Conservation (phyloP, 2,113 vertebrate species). For the Phrynocephalus versicolor region DNA sequence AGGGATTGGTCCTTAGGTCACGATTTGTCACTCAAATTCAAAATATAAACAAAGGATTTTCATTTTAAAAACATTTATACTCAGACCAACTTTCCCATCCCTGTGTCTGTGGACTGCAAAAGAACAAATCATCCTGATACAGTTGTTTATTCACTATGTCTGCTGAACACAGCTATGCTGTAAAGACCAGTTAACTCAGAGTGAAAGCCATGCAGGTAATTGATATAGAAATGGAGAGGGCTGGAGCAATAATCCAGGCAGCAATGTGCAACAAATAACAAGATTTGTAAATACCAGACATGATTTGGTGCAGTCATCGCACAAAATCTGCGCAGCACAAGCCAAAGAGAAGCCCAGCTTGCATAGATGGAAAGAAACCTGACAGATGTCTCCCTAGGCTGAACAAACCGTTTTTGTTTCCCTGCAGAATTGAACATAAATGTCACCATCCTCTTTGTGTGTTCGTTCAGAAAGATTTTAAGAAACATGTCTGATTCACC, state of each 20-base stretch:
- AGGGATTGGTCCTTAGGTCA: background rate
- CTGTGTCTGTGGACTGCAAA: background rate
- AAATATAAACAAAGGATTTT: background rate
- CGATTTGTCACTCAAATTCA: background rate
- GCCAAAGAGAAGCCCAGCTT: background rate
- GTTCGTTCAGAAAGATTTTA: background rate
- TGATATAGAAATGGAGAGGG: background rate
- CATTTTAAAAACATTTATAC: background rate
- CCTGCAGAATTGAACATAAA: background rate
- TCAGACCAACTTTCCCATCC: background rate
- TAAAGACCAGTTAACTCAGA: background rate
- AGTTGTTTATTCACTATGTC: background rate
- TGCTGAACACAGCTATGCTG: background rate
- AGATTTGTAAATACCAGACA: background rate
- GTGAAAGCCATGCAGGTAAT: background rate
- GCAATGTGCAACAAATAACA: background rate
- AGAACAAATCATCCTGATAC: background rate
- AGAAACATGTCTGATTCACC: background rate
- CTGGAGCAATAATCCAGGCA: background rate
- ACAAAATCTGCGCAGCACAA: background rate
- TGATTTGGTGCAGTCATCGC: background rate
- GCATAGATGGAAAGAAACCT: background rate
- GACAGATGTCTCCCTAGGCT: background rate
- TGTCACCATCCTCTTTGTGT: background rate
- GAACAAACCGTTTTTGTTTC: conserved; percentile 5